Evolutionary conservation across 2,888 invertebrate genomes (phyloP).

Genomic region (Campoplex capitator): DNA sequence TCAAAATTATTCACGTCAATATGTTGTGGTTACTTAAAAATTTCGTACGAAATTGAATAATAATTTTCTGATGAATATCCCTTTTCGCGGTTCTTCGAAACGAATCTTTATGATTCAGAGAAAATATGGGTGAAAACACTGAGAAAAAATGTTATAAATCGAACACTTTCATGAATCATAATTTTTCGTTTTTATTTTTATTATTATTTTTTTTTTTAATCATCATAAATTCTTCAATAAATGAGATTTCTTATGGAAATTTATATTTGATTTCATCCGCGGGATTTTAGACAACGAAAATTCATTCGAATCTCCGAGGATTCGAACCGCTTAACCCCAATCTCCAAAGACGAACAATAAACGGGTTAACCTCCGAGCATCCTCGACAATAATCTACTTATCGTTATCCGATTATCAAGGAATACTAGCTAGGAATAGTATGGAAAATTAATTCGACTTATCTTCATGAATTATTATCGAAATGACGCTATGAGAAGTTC

Average conservation of each 20-base stretch:
- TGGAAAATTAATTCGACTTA: not conserved
- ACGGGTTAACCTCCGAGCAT: not conserved
- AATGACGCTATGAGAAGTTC: no score
- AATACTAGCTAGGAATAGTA: not conserved
- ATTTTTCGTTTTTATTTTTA: not conserved
- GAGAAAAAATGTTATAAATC: no score
- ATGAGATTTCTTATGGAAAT: not conserved
- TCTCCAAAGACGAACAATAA: not conserved
- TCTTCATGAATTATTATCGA: not conserved
- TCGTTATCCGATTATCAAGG: not conserved
- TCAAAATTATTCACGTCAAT: not conserved
- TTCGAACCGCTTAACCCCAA: not conserved
- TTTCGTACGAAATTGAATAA: not conserved
- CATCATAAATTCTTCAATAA: no score
- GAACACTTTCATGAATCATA: no score
- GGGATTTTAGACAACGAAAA: not conserved
- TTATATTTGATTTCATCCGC: not conserved
- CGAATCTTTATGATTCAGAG: no score
- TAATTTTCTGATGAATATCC: not conserved
- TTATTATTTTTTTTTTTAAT: not conserved
- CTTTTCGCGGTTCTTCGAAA: not conserved
- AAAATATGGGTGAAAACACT: no score
- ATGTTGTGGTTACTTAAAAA: not conserved
- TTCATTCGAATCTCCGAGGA: not conserved
- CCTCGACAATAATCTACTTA: not conserved